Evolutionary conservation across 2,888 invertebrate species (phyloP).

Genomic region (Amblyjoppa fuscipennis): DNA sequence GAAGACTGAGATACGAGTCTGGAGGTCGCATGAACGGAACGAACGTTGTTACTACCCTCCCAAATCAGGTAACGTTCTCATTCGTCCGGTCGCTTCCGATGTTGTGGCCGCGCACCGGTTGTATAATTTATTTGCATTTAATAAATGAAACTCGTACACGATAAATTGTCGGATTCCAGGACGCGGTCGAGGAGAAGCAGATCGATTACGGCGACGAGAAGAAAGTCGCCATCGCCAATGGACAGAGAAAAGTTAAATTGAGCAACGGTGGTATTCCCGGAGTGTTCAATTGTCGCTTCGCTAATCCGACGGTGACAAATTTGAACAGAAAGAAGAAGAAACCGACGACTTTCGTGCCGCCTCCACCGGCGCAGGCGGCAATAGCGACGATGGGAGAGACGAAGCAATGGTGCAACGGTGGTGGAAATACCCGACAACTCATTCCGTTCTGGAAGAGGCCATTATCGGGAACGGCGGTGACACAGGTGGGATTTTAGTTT

Average conservation of each 20-base stretch:
- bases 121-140: neutral
- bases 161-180: slow-evolving; percentile 67
- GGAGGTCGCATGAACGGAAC: slow-evolving; percentile 86
- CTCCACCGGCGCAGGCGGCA: slow-evolving; percentile 86
- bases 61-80: slow-evolving; percentile 74
- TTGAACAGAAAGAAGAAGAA: slow-evolving; percentile 94
- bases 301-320: slow-evolving; percentile 90
- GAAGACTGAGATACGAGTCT: slow-evolving; percentile 90
- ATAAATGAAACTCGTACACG: neutral
- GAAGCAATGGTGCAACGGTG: slow-evolving; percentile 79
- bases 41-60: slow-evolving; percentile 76
- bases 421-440: slow-evolving; percentile 78
- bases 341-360: slow-evolving; percentile 95
- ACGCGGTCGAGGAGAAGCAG: slow-evolving; percentile 77
- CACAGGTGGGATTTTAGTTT: slow-evolving; percentile 78
- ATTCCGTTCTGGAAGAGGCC: slow-evolving; percentile 92
- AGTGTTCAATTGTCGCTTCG: slow-evolving; percentile 95
- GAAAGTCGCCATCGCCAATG: slow-evolving; percentile 74
- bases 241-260: slow-evolving; percentile 79
- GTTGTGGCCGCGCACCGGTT: neutral
- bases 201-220: slow-evolving; percentile 77
- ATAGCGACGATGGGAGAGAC: slow-evolving; percentile 76
- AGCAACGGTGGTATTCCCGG: slow-evolving; percentile 89
- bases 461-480: slow-evolving; percentile 86
- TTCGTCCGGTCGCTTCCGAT: neutral